Conservation (phyloP, 2,797 vertebrate species). For the Leontopithecus rosalia region DNA sequence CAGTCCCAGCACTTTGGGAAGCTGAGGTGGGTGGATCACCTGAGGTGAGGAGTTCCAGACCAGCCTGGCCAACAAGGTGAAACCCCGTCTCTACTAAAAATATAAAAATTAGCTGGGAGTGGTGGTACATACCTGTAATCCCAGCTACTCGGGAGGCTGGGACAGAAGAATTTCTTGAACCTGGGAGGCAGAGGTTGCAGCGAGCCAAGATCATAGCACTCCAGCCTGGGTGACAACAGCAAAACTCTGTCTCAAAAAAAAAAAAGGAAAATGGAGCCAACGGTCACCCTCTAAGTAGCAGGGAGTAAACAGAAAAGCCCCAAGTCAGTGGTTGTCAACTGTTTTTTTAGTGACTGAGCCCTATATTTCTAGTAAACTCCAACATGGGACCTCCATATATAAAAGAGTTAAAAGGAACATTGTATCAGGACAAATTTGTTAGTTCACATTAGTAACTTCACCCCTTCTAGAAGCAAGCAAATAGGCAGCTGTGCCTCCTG, state of each 20-base stretch:
- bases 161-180: no score
- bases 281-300: not conserved
- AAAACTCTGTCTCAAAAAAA: no score
- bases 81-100: not conserved
- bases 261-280: not conserved
- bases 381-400: not conserved
- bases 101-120: not conserved
- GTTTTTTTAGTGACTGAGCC: not conserved
- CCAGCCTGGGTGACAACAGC: no score
- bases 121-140: not conserved
- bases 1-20: no score
- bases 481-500: not conserved
- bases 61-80: no score
- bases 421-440: not conserved
- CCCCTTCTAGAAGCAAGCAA: not conserved
- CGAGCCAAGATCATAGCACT: no score
- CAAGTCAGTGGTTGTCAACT: no score
- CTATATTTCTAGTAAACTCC: not conserved
- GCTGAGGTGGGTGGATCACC: no score
- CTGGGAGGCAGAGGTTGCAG: no score
- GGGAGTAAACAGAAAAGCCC: not conserved
- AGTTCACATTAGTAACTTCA: not conserved
- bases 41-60: no score
- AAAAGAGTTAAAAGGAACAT: not conserved
- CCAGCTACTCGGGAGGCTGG: not conserved